These are phyloP conservation scores for Drosophila sp. DNA, from an alignment of 1,140 invertebrate genomes.

Conservation along the genomic window DNA sequence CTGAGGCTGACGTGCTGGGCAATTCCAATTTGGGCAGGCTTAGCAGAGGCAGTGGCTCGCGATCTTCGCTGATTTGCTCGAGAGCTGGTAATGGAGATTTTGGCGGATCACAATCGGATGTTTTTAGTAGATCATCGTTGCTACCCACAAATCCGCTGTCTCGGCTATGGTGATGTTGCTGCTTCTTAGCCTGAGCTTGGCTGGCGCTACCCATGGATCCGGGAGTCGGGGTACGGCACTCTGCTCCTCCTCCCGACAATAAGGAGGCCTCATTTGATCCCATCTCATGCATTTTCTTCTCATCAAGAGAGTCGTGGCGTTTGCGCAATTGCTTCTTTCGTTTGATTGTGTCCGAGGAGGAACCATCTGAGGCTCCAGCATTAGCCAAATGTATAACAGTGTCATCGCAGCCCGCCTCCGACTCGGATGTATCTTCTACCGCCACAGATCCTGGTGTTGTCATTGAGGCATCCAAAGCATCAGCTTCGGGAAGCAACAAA, in stretches of 20 bases:
- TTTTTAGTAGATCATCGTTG: conserved; percentile 92
- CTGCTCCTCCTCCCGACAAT: conserved; percentile 35
- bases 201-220: conserved; percentile 51
- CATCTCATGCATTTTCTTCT: conserved; percentile 84
- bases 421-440: conserved; percentile 88
- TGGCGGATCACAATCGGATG: conserved; percentile 84
- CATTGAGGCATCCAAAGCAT: conserved; percentile 84
- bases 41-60: conserved; percentile 62
- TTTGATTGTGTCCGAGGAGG: conserved; percentile 92
- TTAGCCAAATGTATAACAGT: conserved; percentile 85
- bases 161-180: conserved; percentile 88
- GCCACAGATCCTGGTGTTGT: conserved; percentile 80
- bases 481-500: conserved; percentile 84
- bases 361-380: conserved; percentile 85
- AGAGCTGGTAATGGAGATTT: conserved; percentile 69
- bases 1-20: conserved; percentile 51
- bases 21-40: conserved; percentile 69
- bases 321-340: conserved; percentile 90
- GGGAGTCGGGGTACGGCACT: conserved; percentile 85
- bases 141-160: conserved; percentile 95
- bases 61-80: conserved; percentile 75
- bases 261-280: conserved; percentile 20
- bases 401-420: conserved; percentile 89
- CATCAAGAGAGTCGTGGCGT: conserved; percentile 84
- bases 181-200: conserved; percentile 71